Evolutionary conservation across 92 coral and sea anemone species (phyloP).

Genomic region (Bergia puertoricense): DNA sequence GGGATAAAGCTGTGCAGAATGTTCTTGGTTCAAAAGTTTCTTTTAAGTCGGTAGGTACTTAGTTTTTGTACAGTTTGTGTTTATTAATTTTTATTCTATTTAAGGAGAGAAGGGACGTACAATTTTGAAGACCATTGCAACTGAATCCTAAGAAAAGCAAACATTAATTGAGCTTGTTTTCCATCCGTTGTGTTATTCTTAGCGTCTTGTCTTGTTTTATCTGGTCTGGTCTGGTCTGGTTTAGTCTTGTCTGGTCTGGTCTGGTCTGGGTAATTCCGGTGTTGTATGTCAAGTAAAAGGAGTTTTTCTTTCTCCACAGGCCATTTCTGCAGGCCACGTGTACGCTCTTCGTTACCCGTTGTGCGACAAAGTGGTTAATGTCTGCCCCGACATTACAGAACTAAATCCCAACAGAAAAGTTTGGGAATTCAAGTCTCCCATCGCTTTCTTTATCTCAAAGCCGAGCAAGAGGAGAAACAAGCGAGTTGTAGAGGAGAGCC

Average conservation of each 20-base stretch:
- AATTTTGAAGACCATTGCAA: too few species aligned
- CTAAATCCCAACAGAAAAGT: slow-evolving; percentile 2
- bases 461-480: neutral
- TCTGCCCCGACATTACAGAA: slow-evolving; percentile 8
- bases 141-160: neutral
- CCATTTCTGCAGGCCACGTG: slow-evolving; percentile 11
- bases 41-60: slow-evolving; percentile 4
- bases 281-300: too few species aligned
- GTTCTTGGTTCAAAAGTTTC: neutral
- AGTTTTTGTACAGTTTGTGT: neutral
- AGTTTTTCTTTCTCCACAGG: neutral
- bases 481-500: neutral
- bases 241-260: too few species aligned
- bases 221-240: too few species aligned
- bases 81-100: neutral
- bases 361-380: slow-evolving; percentile 14
- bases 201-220: too few species aligned
- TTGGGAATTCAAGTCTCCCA: slow-evolving; percentile 32
- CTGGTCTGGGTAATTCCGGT: too few species aligned
- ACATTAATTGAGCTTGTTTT: too few species aligned
- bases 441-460: slow-evolving; percentile 19
- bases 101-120: too few species aligned
- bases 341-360: slow-evolving; percentile 19
- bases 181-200: too few species aligned
- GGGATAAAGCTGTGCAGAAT: neutral